Percentiles rank a stretch among this genome's conserved stretches.
These are phyloP conservation scores for Denticeps clupeoides DNA, from an alignment of 2,797 vertebrate genomes.

Conservation along the genomic window DNA sequence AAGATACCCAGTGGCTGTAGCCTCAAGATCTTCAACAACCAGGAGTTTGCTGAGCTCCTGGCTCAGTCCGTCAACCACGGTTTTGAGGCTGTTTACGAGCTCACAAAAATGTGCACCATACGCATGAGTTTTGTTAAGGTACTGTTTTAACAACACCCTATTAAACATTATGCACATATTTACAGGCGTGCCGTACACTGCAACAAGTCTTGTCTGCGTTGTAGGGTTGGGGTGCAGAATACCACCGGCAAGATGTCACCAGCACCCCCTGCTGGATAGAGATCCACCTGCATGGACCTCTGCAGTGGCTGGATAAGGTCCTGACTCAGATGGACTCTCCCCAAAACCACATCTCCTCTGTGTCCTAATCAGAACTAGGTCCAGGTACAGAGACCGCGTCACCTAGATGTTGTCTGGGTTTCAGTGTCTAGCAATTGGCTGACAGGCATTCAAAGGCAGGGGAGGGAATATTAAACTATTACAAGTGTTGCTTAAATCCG, in stretches of 20 bases:
- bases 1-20: slow-evolving; percentile 95
- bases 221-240: slow-evolving; percentile 98
- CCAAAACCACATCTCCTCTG: slow-evolving; percentile 94
- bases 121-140: slow-evolving; percentile 98
- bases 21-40: slow-evolving; percentile 94
- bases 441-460: too few species aligned
- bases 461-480: too few species aligned
- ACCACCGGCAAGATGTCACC: slow-evolving; percentile 96
- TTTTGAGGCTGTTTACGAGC: slow-evolving; percentile 92
- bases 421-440: too few species aligned
- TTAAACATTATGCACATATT: not conserved
- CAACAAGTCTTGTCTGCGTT: slow-evolving; percentile 29
- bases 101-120: slow-evolving; percentile 96
- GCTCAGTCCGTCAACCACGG: slow-evolving; percentile 94
- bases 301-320: slow-evolving; percentile 99
- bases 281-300: slow-evolving; percentile 92
- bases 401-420: too few species aligned
- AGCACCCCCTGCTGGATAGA: slow-evolving; percentile 99
- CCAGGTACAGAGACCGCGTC: slow-evolving; percentile 17
- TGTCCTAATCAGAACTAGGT: slow-evolving; percentile 73
- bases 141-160: not conserved
- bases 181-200: not conserved
- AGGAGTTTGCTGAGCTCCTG: slow-evolving; percentile 88
- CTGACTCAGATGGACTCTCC: slow-evolving; percentile 98
- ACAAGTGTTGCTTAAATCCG: too few species aligned